Conservation (phyloP, 2,797 vertebrate species). For the Cheirogaleus major region DNA sequence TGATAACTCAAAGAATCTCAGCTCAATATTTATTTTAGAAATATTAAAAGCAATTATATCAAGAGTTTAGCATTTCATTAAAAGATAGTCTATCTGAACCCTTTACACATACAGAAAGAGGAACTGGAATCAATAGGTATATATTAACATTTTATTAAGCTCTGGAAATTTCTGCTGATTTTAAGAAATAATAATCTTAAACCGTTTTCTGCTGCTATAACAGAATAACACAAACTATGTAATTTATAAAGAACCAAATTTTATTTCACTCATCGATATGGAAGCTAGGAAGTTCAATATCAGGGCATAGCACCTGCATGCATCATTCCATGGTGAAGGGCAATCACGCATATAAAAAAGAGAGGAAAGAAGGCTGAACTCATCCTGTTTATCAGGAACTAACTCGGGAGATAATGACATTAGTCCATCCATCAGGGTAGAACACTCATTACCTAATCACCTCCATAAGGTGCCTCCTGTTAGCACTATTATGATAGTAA, state of each 20-base stretch:
- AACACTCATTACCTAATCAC: background rate
- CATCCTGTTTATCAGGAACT: background rate
- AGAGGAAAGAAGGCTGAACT: background rate
- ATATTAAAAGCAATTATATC: slow-evolving; percentile 64
- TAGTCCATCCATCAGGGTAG: background rate
- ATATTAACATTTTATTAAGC: slow-evolving; percentile 33
- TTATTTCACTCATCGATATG: background rate
- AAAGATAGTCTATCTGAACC: slow-evolving; percentile 37
- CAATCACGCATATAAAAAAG: background rate
- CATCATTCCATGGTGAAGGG: background rate
- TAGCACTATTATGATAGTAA: background rate
- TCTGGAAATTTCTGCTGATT: background rate
- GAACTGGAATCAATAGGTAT: background rate
- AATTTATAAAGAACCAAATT: background rate
- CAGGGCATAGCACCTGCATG: background rate
- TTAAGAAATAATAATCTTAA: background rate
- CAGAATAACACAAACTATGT: too few species aligned
- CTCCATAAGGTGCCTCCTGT: background rate
- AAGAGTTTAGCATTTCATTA: slow-evolving; percentile 66
- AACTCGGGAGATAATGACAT: background rate
- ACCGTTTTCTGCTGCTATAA: background rate
- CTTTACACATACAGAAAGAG: background rate
- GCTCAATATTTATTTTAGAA: slow-evolving; percentile 78
- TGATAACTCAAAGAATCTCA: slow-evolving; percentile 61
- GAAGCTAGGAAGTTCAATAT: background rate